phyloP scores from a whole-genome alignment of 2,113 vertebrate species.

The Istiophorus platypterus region DNA sequence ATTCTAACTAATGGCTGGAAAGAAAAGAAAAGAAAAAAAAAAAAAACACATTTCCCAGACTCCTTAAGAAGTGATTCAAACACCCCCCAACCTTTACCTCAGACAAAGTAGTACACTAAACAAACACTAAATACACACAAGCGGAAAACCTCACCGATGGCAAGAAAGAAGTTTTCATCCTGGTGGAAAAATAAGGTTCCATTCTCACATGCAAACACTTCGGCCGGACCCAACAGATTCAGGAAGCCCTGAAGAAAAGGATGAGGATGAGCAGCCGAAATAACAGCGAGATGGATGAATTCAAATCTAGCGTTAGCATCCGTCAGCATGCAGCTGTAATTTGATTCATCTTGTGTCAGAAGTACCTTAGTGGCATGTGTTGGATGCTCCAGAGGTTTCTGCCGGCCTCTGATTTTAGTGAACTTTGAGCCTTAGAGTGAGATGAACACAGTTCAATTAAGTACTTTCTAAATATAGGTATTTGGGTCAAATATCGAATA shows the following conservation, averaged over 20 bases:
- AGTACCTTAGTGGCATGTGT: slow-evolving; percentile 56
- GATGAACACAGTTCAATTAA: background rate
- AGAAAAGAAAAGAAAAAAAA: too few species aligned
- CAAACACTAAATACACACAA: background rate
- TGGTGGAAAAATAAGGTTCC: slow-evolving; percentile 71
- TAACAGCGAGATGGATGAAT: background rate
- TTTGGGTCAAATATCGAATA: background rate
- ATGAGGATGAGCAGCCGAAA: background rate
- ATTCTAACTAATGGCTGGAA: too few species aligned
- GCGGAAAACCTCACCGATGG: slow-evolving; percentile 62
- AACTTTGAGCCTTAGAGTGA: slow-evolving; percentile 57
- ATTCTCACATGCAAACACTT: slow-evolving; percentile 80
- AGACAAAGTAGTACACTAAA: too few species aligned
- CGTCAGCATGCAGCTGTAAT: background rate
- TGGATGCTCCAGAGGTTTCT: slow-evolving; percentile 41
- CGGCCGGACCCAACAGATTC: slow-evolving; percentile 39
- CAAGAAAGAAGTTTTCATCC: slow-evolving; percentile 74
- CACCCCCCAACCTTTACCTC: too few species aligned
- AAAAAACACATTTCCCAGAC: too few species aligned
- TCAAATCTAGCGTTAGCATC: background rate
- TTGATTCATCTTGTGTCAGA: background rate
- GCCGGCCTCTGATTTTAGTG: slow-evolving; percentile 56
- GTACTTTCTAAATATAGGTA: too few species aligned
- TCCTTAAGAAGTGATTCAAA: too few species aligned
- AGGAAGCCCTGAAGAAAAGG: slow-evolving; percentile 57